Evolutionary conservation across 64 coral and sea anemone genomes (phyloP).

Genomic region (Porites lutea): DNA sequence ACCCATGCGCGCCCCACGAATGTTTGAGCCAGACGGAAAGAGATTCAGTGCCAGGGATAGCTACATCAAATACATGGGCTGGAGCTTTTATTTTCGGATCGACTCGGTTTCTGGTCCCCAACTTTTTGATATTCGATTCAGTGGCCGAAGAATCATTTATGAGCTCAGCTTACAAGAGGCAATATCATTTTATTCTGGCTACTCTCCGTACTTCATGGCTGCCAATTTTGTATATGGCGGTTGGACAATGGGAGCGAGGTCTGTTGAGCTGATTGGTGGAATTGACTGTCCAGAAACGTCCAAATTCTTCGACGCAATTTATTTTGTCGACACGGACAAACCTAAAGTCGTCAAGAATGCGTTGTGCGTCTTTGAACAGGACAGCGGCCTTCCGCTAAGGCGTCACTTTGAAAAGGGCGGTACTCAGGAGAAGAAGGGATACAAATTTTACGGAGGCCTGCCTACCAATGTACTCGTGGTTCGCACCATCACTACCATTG

Average conservation of each 20-base stretch:
- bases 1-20: conserved; percentile 43
- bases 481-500: conserved; percentile 51
- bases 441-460: conserved; percentile 58
- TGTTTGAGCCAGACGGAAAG: conserved; percentile 80
- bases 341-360: conserved; percentile 31
- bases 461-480: conserved; percentile 24
- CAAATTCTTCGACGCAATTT: conserved; percentile 30
- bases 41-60: conserved; percentile 46
- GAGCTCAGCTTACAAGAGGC: conserved; percentile 69
- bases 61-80: conserved; percentile 56
- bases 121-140: conserved; percentile 52
- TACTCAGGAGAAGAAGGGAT: background rate
- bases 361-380: conserved; percentile 58
- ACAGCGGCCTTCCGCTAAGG: conserved; percentile 56
- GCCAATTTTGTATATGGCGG: conserved; percentile 41
- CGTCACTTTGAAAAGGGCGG: conserved; percentile 56
- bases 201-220: conserved; percentile 5
- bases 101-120: conserved; percentile 51
- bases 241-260: conserved; percentile 9
- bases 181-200: conserved; percentile 46
- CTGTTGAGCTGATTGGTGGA: conserved; percentile 30
- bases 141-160: conserved; percentile 39
- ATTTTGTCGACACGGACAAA: conserved; percentile 31
- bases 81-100: conserved; percentile 69
- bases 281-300: conserved; percentile 56